phyloP scores from a whole-genome alignment of 2,888 invertebrate species.

The Pterobdella sp. region DNA sequence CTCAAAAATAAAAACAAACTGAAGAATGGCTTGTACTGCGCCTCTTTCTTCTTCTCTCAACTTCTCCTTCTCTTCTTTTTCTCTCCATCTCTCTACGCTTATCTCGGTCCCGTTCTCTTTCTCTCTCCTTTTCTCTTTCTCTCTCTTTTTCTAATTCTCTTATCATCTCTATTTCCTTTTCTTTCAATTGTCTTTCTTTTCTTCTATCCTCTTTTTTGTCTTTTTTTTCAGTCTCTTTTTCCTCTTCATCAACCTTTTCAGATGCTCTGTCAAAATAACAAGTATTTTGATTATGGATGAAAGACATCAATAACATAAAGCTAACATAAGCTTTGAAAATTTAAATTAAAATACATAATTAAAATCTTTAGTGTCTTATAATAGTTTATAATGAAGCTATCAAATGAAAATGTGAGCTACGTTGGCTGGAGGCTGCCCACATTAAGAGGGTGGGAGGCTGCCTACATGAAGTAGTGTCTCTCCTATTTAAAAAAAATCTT shows the following conservation, averaged over 20 bases:
- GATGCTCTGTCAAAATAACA: background rate
- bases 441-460: too few species aligned
- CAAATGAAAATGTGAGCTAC: too few species aligned
- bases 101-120: background rate
- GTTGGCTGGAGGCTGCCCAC: too few species aligned
- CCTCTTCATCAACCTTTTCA: constrained; percentile 5
- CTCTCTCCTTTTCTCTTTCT: background rate
- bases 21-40: too few species aligned
- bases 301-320: background rate
- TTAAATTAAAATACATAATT: too few species aligned
- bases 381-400: too few species aligned
- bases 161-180: constrained; percentile 5
- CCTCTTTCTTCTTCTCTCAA: background rate
- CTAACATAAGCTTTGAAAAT: background rate
- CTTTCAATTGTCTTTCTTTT: background rate
- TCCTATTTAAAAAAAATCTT: too few species aligned
- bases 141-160: background rate
- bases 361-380: too few species aligned
- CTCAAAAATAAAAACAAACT: too few species aligned
- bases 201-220: background rate
- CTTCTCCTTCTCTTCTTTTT: constrained; percentile 9
- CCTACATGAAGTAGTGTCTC: too few species aligned
- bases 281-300: background rate
- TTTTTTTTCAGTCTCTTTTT: background rate
- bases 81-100: background rate